Evolutionary conservation across 1,140 invertebrate species (phyloP).

Genomic region (Sweltsa coloradensis): DNA sequence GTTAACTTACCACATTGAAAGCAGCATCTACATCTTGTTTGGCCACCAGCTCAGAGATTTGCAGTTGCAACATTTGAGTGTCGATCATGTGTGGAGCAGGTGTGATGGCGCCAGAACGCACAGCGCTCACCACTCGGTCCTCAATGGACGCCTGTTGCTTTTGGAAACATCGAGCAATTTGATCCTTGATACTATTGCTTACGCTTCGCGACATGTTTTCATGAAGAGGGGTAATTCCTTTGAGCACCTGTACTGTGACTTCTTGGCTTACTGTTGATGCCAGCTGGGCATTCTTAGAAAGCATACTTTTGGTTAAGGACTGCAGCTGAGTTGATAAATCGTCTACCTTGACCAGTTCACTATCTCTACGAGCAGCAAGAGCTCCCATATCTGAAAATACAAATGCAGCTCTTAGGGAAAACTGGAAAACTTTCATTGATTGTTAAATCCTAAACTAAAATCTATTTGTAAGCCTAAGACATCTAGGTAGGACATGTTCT

Average conservation of each 20-base stretch:
- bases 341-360: too few relatives aligned
- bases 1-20: conserved; percentile 54
- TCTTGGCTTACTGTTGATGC: conserved; percentile 20
- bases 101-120: conserved; percentile 54
- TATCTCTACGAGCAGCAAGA: too few relatives aligned
- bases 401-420: too few relatives aligned
- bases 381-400: too few relatives aligned
- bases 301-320: not conserved
- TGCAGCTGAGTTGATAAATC: conserved; percentile 13
- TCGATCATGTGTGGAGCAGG: conserved; percentile 46
- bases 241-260: conserved; percentile 25
- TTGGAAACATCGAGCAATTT: conserved; percentile 42
- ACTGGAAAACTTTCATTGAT: too few relatives aligned
- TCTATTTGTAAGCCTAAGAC: too few relatives aligned
- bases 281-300: conserved; percentile 20
- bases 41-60: conserved; percentile 57
- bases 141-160: conserved; percentile 42
- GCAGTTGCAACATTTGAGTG: conserved; percentile 47
- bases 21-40: conserved; percentile 70
- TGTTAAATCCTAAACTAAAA: too few relatives aligned
- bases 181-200: conserved; percentile 34
- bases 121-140: conserved; percentile 39
- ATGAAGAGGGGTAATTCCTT: conserved; percentile 21
- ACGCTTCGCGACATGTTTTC: conserved; percentile 25
- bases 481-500: too few relatives aligned